phyloP scores from a whole-genome alignment of 1,140 invertebrate genomes.

The Ips nitidus region DNA sequence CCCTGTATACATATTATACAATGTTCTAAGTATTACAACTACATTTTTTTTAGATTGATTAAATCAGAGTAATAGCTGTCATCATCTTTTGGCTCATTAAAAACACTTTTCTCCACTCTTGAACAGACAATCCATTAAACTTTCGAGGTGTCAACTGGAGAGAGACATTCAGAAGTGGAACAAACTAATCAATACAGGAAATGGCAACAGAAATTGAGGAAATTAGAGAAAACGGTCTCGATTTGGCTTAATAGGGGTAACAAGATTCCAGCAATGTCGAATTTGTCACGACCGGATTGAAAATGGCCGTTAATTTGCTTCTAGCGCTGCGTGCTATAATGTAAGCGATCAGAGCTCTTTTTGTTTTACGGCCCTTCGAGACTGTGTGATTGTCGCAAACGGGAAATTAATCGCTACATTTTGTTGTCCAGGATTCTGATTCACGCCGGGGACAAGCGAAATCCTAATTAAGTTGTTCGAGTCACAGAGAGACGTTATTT shows the following conservation, averaged over 20 bases:
- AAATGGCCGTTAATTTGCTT: conserved; percentile 30
- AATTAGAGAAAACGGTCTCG: conserved; percentile 33
- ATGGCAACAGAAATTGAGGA: conserved; percentile 27
- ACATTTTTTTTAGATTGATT: neutral
- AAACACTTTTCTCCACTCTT: neutral
- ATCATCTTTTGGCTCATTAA: neutral
- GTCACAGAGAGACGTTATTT: too few species aligned
- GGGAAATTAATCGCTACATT: conserved; percentile 1
- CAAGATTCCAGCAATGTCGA: conserved; percentile 29
- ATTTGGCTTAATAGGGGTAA: conserved; percentile 33
- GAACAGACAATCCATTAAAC: conserved; percentile 6
- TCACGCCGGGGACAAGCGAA: too few species aligned
- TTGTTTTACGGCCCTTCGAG: conserved; percentile 6
- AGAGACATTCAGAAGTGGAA: conserved; percentile 11
- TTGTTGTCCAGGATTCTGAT: neutral
- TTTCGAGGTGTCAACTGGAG: conserved; percentile 1
- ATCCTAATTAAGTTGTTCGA: too few species aligned
- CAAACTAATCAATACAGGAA: conserved; percentile 26
- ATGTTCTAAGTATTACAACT: too few species aligned
- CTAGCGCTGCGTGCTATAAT: conserved; percentile 14
- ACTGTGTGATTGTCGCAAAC: neutral
- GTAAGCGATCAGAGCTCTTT: conserved; percentile 20
- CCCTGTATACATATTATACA: too few species aligned
- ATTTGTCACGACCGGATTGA: conserved; percentile 26
- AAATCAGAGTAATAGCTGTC: neutral